phyloP scores from a whole-genome alignment of 1,140 invertebrate species.

The Nephila pilipes region DNA sequence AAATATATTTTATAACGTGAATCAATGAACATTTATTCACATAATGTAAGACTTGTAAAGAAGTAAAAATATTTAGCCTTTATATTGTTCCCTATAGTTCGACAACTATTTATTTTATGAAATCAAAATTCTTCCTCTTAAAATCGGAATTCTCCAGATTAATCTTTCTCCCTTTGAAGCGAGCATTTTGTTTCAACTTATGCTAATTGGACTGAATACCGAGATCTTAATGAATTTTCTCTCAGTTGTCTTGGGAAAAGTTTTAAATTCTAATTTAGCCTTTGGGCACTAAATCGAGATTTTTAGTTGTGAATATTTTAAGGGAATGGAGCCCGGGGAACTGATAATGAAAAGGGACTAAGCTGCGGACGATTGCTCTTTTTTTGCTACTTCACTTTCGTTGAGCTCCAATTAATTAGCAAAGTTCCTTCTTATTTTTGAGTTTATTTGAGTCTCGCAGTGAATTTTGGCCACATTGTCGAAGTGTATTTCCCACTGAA shows the following conservation, averaged over 20 bases:
- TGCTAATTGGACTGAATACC: constrained; percentile 41
- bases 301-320: constrained; percentile 49
- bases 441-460: neutral
- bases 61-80: no score
- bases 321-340: neutral
- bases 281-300: neutral
- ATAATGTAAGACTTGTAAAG: no score
- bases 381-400: neutral
- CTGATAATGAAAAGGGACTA: constrained; percentile 10
- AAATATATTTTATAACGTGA: no score
- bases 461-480: no score
- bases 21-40: no score
- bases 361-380: neutral
- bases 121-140: neutral
- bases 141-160: neutral
- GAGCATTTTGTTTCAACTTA: constrained; percentile 23
- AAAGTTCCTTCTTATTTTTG: neutral
- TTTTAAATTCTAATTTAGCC: constrained; percentile 66
- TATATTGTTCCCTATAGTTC: no score
- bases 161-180: neutral
- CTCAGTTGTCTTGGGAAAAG: neutral
- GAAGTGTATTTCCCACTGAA: no score
- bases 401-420: constrained; percentile 18
- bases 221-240: constrained; percentile 44
- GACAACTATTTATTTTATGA: no score